Percentiles rank a stretch among this genome's conserved stretches.
These are phyloP conservation scores for Apodemia zela DNA, from an alignment of 2,888 invertebrate species.

Conservation along the genomic window DNA sequence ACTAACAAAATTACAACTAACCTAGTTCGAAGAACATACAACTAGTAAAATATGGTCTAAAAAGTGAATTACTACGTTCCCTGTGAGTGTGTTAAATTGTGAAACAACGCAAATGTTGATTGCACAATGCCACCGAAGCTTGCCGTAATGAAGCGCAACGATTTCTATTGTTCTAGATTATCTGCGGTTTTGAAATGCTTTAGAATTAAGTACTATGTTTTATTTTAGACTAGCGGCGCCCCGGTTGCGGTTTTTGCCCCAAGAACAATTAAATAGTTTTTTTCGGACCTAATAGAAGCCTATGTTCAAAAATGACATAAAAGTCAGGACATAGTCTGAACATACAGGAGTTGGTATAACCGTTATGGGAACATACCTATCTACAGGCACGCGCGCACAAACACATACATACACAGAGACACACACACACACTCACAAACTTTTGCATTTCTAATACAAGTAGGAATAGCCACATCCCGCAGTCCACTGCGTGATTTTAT, in stretches of 20 bases:
- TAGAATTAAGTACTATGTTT: background rate
- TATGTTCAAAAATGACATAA: too few relatives aligned
- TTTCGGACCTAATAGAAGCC: too few relatives aligned
- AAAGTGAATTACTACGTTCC: constrained; percentile 3
- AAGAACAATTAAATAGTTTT: background rate
- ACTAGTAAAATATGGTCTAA: background rate
- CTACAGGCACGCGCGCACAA: too few relatives aligned
- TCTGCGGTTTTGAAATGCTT: constrained; percentile 4
- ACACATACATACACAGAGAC: too few relatives aligned
- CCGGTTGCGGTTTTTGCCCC: background rate
- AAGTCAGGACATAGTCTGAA: too few relatives aligned
- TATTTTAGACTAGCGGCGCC: background rate
- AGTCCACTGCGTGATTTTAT: too few relatives aligned
- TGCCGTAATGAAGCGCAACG: constrained; percentile 16
- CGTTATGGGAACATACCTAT: too few relatives aligned
- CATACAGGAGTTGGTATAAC: too few relatives aligned
- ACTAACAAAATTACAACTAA: background rate
- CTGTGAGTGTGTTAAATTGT: constrained; percentile 13
- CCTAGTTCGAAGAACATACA: background rate
- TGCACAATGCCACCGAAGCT: constrained; percentile 18
- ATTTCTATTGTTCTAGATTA: constrained; percentile 19
- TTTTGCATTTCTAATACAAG: too few relatives aligned
- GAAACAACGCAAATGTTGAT: constrained; percentile 12
- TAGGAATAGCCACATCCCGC: too few relatives aligned
- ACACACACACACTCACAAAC: too few relatives aligned